Base-by-base conservation (phyloP, 2,797 vertebrate species). In the Anomalospiza imberbis region DNA sequence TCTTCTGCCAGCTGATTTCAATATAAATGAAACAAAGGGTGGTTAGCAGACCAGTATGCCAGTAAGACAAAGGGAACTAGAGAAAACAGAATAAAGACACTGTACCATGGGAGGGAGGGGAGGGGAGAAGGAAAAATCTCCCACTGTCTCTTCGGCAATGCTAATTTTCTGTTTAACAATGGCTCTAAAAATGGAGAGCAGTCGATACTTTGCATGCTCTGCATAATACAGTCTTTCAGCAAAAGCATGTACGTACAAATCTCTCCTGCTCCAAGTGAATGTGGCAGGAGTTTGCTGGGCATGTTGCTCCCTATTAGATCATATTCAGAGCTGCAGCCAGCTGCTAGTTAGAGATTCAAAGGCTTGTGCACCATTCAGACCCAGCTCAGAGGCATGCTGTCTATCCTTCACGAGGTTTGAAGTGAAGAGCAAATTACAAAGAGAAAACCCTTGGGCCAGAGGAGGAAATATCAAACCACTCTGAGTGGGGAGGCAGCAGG, bases 61-160 rank as follows among this genome's bases (percentile, higher is more conserved):
- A 89, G 79, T 93, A 95, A 91, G 92, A 95, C 88, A 90, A 82
- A 96, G 76, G 81, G 76, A 92, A 91, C 89, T 22, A 81, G 95
- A 94, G 61, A 91, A 95, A 94, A 61, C 85, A 88, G 80, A 58
- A 61, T 86, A 71, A 76, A 92, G 90, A 93, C 61, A 42, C 88
- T 74, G 94, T 96, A 75, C 71, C 88, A 80, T n/a, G 61, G 45
- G 83, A 97, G 66, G 38, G n/a, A 85, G 54, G 72, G 86, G 57
- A 54, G 32, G 65, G 60, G n/a, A 79, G 80, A 81, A 92, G 83
- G 70, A 84, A 85, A 94, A 94, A 85, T 93, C 93, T 89, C 92
- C 85, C 89, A 94, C 93, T 67, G 88, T 94, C 78, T 92, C 71
- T 79, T 92, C 51, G 44, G 1, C 2, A 29, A 77, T 71, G 90